Percentiles rank a stretch among this genome's conserved stretches.
Evolutionary conservation across 2,888 invertebrate genomes (phyloP).

Genomic region (Heliconius ismenius): DNA sequence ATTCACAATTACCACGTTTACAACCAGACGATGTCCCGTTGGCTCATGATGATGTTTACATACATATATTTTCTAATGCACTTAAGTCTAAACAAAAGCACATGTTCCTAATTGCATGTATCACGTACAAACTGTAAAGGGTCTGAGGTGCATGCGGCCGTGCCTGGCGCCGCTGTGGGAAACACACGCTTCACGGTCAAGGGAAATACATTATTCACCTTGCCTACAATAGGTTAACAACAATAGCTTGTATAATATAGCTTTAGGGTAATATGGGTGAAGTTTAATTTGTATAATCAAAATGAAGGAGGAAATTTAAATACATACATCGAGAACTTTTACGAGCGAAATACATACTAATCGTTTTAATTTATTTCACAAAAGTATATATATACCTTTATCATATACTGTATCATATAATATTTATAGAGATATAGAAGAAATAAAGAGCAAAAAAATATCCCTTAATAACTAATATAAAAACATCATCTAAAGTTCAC

Average conservation of each 20-base stretch:
- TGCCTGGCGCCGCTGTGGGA: slow-evolving; percentile 41
- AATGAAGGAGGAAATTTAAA: not conserved
- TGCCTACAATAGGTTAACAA: slow-evolving; percentile 4
- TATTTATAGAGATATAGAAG: not conserved
- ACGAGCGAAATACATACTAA: not conserved
- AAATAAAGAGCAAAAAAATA: not conserved
- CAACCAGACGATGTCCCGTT: too few relatives aligned
- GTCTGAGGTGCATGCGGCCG: slow-evolving; percentile 27
- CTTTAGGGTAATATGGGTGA: not conserved
- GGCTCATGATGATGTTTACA: not conserved
- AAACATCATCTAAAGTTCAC: not conserved
- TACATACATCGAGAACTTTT: not conserved
- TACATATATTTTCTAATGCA: not conserved
- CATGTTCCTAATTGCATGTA: slow-evolving; percentile 19
- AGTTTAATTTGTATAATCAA: not conserved
- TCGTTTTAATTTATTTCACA: not conserved
- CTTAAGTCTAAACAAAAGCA: not conserved
- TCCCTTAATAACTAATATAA: not conserved
- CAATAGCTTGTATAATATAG: slow-evolving; percentile 8
- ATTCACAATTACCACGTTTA: too few relatives aligned
- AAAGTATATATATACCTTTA: too few relatives aligned
- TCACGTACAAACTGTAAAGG: not conserved
- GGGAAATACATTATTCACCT: slow-evolving; percentile 33
- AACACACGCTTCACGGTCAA: slow-evolving; percentile 42
- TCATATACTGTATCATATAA: too few relatives aligned